These are phyloP conservation scores for Polypterus bichir DNA, from an alignment of 2,113 vertebrate genomes.

Conservation along the genomic window DNA sequence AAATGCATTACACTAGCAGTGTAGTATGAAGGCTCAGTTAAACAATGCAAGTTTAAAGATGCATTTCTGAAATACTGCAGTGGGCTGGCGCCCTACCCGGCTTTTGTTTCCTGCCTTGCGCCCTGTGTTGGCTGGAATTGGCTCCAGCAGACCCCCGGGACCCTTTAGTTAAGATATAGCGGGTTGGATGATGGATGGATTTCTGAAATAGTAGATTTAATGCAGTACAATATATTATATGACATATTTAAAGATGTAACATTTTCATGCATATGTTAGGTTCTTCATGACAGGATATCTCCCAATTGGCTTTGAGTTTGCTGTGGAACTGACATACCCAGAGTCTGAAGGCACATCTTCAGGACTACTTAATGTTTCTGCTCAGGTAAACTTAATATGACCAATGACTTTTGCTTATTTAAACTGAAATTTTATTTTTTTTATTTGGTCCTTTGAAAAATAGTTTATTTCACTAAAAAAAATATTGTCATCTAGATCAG, in stretches of 20 bases:
- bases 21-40: neutral
- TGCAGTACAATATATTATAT: neutral
- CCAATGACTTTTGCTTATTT: no score
- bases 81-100: no score
- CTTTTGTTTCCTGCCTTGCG: no score
- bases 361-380: slow-evolving; percentile 83
- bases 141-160: no score
- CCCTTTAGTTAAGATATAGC: no score
- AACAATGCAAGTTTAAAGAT: neutral
- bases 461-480: no score
- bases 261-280: slow-evolving; percentile 31
- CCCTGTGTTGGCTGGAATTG: no score
- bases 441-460: no score
- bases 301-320: slow-evolving; percentile 89
- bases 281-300: slow-evolving; percentile 96
- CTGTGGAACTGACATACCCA: slow-evolving; percentile 82
- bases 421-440: no score
- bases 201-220: neutral
- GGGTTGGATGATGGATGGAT: neutral
- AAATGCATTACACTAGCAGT: neutral
- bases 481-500: no score
- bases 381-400: slow-evolving; percentile 59
- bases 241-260: neutral
- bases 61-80: neutral
- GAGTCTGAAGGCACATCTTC: slow-evolving; percentile 91